Evolutionary conservation across 2,113 vertebrate species (phyloP), one percentile per base, ranked within the genome.

Genomic region (Nycticorax nycticorax): DNA sequence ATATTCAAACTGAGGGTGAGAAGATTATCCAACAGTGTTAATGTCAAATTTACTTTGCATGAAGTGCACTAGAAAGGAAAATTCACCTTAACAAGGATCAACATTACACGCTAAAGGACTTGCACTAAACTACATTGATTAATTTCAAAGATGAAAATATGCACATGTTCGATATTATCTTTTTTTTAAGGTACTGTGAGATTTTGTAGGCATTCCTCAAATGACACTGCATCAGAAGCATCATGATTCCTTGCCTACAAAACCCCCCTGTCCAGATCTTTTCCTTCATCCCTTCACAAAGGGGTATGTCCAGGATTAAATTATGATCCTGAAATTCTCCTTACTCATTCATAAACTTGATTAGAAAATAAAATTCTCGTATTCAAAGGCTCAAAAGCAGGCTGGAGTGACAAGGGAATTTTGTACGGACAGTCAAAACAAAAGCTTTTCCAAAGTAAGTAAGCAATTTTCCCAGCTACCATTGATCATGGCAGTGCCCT

Each of bases 61-160:
- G 37, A 88, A 93, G 41, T 67, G 41, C 76, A 66, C 63, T 91
- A 88, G 63, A 93, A 93, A 84, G 50, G 47, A 97, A 96, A 77
- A 93, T 85, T 92, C 1, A 0, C 50, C 67, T 86, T 86, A 91
- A 62, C 56, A 67, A 85, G 80, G 45, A 90, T 76, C 53, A 88
- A 60, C 32, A 73, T 80, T 50, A 43, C 32, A 71, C 0, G 1
- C 28, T 86, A 63, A 92, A 93, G 62, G n/a, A 37, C 41, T 84
- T 84, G 13, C 32, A 71, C 27, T 74, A 93, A 66, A 92, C 55
- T 83, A 35, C 24, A 86, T 27, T 62, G 72, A 71, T 92, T 67
- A 81, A 84, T 57, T 93, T 80, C 27, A 55, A 88, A 88, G 47
- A 79, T 60, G 64, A 82, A 92, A 89, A 93, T 30, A 86, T 20